These are phyloP conservation scores for Diadophis punctatus DNA, from an alignment of 2,113 vertebrate genomes.

Conservation along the genomic window DNA sequence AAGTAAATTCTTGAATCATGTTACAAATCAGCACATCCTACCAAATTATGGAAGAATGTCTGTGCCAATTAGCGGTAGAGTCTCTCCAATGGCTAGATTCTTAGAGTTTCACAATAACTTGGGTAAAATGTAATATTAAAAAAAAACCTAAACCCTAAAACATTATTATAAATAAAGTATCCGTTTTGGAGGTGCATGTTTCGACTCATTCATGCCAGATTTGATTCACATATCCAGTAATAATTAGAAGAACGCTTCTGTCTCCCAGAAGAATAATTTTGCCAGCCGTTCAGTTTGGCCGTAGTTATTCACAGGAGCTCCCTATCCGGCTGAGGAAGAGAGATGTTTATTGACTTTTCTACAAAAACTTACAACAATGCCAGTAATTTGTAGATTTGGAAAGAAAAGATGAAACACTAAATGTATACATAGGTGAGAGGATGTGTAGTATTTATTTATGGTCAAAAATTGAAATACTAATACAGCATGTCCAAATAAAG, in stretches of 20 bases:
- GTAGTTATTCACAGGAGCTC: constrained; percentile 44
- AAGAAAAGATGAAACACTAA: not conserved
- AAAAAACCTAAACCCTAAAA: not conserved
- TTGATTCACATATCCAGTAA: constrained; percentile 33
- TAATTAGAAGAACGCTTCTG: constrained; percentile 32
- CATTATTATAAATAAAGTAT: not conserved
- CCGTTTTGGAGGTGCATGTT: constrained; percentile 35
- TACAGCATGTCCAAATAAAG: not conserved
- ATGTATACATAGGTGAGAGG: not conserved
- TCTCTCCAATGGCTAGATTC: constrained; percentile 38
- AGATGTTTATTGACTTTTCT: constrained; percentile 50
- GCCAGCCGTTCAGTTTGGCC: constrained; percentile 25
- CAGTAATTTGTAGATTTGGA: not conserved
- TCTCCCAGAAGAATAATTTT: constrained; percentile 33
- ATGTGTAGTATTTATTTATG: not conserved
- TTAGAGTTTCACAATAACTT: not conserved
- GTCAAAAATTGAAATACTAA: not conserved
- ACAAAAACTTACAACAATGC: constrained; percentile 35
- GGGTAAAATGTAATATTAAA: constrained; percentile 9
- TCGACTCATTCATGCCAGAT: not conserved
- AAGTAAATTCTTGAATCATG: constrained; percentile 49
- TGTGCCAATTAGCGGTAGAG: constrained; percentile 53
- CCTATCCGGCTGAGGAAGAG: constrained; percentile 48
- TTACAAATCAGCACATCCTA: constrained; percentile 55
- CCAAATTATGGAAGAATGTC: constrained; percentile 53